These are phyloP conservation scores for Haplochromis vanheusdeni DNA, from an alignment of 2,113 vertebrate genomes.

Conservation along the genomic window DNA sequence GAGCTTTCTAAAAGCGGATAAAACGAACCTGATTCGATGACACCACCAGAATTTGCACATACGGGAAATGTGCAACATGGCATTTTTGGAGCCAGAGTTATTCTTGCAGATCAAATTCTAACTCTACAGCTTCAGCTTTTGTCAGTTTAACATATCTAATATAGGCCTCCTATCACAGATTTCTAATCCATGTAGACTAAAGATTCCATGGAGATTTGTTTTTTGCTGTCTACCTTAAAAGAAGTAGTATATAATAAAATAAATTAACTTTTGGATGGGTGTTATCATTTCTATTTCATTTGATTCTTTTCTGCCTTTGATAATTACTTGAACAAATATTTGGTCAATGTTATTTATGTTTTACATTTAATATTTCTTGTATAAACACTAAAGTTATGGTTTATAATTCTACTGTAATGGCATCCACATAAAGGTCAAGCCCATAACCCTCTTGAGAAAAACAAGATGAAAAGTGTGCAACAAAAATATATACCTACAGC, in stretches of 20 bases:
- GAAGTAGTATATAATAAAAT: background rate
- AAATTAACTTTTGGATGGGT: too few relatives aligned
- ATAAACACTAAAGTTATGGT: background rate
- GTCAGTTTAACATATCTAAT: background rate
- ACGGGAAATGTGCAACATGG: background rate
- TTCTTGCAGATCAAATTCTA: background rate
- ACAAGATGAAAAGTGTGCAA: background rate
- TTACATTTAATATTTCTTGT: background rate
- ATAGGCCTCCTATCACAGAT: background rate
- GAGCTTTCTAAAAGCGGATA: background rate
- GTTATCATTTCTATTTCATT: background rate
- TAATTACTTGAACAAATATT: background rate
- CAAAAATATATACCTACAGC: constrained; percentile 24
- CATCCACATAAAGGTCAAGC: background rate
- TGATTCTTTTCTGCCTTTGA: background rate
- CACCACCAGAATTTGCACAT: background rate
- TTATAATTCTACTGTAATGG: background rate
- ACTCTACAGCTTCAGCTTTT: background rate
- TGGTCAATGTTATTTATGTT: background rate
- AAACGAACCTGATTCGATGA: background rate
- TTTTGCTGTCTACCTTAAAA: background rate
- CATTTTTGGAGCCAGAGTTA: background rate
- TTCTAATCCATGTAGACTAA: background rate
- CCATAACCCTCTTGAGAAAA: background rate
- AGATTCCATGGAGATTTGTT: background rate